A percentile compares a stretch with the other conserved stretches of the same genome.
phyloP scores from a whole-genome alignment of 2,113 vertebrate species.

The Notarius quadriscutis region DNA sequence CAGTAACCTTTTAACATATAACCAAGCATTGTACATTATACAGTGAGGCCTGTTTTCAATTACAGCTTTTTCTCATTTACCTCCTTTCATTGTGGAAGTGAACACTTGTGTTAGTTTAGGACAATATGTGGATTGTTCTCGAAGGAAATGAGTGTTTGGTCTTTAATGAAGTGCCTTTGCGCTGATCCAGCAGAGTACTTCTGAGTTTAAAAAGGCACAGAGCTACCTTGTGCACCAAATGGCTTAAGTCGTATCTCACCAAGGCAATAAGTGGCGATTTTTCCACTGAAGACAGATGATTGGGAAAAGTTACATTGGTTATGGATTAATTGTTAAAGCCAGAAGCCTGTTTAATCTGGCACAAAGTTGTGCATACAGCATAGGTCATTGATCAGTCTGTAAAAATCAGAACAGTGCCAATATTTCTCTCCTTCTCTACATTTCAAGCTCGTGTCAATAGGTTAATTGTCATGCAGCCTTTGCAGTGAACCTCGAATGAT shows the following conservation, averaged over 20 bases:
- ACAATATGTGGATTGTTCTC: conserved; percentile 48
- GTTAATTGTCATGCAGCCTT: background rate
- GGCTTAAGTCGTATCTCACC: background rate
- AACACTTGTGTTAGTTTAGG: conserved; percentile 39
- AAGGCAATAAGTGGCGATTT: background rate
- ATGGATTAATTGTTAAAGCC: background rate
- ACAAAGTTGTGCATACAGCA: background rate
- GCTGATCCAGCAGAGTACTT: conserved; percentile 4
- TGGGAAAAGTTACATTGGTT: background rate
- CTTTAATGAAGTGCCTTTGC: conserved; percentile 23
- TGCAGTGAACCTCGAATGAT: background rate
- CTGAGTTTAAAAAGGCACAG: conserved; percentile 25
- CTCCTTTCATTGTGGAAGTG: conserved; percentile 22
- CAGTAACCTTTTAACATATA: background rate
- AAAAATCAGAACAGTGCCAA: background rate
- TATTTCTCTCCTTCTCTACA: background rate
- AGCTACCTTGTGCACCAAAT: conserved; percentile 13
- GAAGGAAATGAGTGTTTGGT: conserved; percentile 45
- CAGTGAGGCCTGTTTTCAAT: conserved; percentile 41
- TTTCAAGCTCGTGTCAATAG: background rate
- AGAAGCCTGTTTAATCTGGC: background rate
- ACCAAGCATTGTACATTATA: conserved; percentile 2
- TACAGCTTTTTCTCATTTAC: conserved; percentile 31
- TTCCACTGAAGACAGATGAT: conserved; percentile 1
- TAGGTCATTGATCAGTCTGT: background rate